Percentiles rank a stretch among this genome's conserved stretches.
These are phyloP conservation scores for Trissolcus basalis DNA, from an alignment of 1,140 invertebrate genomes.

Conservation along the genomic window DNA sequence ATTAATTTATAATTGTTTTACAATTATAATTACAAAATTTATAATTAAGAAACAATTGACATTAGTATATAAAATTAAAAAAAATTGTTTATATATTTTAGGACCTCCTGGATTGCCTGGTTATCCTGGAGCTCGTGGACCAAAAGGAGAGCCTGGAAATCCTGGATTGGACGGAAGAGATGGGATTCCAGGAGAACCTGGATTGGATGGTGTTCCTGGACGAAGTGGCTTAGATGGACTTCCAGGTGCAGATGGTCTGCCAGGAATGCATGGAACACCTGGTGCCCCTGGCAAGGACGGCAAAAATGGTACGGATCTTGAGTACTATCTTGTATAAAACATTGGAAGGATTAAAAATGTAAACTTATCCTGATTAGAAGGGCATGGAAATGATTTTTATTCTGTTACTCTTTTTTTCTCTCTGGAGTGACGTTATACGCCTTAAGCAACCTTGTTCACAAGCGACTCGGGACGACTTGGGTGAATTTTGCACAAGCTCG, in stretches of 20 bases:
- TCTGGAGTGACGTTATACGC: too few species aligned
- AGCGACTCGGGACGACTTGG: slow-evolving; percentile 14
- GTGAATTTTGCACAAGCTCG: slow-evolving; percentile 28
- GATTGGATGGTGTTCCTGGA: slow-evolving; percentile 88
- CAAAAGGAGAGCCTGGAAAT: slow-evolving; percentile 80
- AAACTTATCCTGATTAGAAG: too few species aligned
- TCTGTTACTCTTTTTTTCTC: too few species aligned
- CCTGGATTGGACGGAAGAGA: slow-evolving; percentile 89
- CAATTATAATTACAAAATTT: too few species aligned
- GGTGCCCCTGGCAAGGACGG: slow-evolving; percentile 82
- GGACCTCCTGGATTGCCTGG: slow-evolving; percentile 79
- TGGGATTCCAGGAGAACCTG: slow-evolving; percentile 90
- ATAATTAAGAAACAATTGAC: too few species aligned
- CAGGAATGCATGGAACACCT: slow-evolving; percentile 80
- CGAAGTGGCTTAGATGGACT: slow-evolving; percentile 85
- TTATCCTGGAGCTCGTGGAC: slow-evolving; percentile 78
- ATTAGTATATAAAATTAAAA: too few species aligned
- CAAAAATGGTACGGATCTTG: slow-evolving; percentile 80
- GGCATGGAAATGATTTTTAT: too few species aligned
- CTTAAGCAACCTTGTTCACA: slow-evolving; percentile 13
- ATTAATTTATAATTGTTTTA: too few species aligned
- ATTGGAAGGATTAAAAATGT: too few species aligned
- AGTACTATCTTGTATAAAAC: too few species aligned
- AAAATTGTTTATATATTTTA: too few species aligned
- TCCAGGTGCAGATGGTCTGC: slow-evolving; percentile 82